Evolutionary conservation across 2,888 invertebrate genomes (phyloP).

Genomic region (Stegophylla sp.): DNA sequence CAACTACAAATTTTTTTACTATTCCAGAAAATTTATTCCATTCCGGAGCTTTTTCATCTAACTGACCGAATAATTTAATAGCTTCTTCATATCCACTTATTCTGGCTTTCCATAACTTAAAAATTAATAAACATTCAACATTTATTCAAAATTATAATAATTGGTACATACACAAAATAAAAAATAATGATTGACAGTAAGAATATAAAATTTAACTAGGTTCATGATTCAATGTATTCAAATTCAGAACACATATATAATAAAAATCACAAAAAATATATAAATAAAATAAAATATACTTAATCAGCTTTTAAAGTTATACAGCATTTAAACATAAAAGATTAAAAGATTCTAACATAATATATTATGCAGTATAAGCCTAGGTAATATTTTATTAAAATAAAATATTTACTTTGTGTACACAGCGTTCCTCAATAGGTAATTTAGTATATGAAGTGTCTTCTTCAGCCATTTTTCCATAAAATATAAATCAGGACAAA

Average conservation of each 20-base stretch:
- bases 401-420: constrained; percentile 76
- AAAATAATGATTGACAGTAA: neutral
- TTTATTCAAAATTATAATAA: neutral
- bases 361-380: no score
- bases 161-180: neutral
- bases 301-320: no score
- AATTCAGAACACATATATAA: neutral
- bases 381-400: no score
- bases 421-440: constrained; percentile 87
- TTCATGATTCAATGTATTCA: neutral
- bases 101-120: constrained; percentile 89
- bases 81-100: constrained; percentile 94
- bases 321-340: no score
- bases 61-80: constrained; percentile 82
- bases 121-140: constrained; percentile 55
- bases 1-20: constrained; percentile 91
- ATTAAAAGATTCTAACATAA: no score
- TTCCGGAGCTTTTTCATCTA: constrained; percentile 92
- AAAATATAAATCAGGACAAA: neutral
- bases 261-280: neutral
- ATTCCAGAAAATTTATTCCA: constrained; percentile 90
- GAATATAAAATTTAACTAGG: no score
- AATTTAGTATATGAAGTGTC: constrained; percentile 87
- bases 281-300: no score
- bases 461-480: constrained; percentile 68